Conservation (phyloP, 2,113 vertebrate genomes). For the Camelus dromedarius region DNA sequence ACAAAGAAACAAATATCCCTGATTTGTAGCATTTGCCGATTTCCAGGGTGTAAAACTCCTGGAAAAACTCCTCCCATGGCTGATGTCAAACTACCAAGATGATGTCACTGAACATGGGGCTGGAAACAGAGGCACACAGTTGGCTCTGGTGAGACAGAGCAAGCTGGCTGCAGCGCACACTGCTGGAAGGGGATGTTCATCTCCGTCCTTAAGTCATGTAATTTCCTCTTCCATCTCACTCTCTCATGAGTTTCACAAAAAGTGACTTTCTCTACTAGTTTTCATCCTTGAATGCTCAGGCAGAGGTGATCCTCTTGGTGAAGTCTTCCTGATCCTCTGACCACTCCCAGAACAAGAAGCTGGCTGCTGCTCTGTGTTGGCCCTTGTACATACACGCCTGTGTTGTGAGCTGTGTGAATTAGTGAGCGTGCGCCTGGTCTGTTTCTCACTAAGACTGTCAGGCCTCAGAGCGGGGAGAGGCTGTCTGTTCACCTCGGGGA, state of each 20-base stretch:
- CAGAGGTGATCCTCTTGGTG: background rate
- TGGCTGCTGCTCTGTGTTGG: background rate
- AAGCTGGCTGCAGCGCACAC: background rate
- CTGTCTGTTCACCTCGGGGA: background rate
- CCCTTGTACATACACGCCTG: background rate
- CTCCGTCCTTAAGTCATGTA: background rate
- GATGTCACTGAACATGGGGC: no score
- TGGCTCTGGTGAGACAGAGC: background rate
- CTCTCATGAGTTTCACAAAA: background rate
- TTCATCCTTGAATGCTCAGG: slow-evolving; percentile 18
- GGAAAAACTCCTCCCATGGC: background rate
- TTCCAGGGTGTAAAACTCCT: background rate
- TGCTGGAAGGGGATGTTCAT: background rate
- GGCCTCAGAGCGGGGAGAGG: background rate
- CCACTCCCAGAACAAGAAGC: background rate
- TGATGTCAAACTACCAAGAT: background rate
- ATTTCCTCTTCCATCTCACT: background rate
- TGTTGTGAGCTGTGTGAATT: background rate
- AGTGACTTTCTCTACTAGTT: background rate
- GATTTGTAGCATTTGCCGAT: background rate
- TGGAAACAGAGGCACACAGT: background rate
- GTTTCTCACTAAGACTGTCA: background rate
- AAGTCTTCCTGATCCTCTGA: background rate
- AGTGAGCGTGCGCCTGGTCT: no score
- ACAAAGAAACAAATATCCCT: background rate